Conservation (phyloP, 2,113 vertebrate species). For the Mirounga angustirostris region DNA sequence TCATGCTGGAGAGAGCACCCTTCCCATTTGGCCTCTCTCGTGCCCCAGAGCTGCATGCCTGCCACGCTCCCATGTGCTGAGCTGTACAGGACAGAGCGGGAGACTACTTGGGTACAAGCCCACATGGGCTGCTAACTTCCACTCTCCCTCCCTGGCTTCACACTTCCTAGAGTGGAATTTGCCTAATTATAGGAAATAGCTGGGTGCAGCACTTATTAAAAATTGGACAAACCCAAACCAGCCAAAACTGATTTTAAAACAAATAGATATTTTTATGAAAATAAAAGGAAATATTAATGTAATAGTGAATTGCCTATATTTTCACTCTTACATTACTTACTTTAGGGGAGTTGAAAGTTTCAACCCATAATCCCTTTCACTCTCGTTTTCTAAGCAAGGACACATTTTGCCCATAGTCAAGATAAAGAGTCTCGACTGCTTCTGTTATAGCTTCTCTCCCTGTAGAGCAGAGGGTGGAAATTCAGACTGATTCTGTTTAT, state of each 20-base stretch:
- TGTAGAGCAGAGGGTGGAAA: neutral
- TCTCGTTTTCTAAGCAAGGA: neutral
- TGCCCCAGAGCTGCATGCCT: neutral
- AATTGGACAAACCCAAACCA: neutral
- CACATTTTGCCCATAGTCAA: neutral
- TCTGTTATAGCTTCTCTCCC: neutral
- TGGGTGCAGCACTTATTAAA: neutral
- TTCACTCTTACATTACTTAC: neutral
- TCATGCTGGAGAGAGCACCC: neutral
- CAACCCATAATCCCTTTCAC: neutral
- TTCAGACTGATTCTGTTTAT: neutral
- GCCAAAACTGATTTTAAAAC: constrained; percentile 7
- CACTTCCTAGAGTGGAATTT: neutral
- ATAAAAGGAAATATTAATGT: neutral
- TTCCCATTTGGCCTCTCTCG: neutral
- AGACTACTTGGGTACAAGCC: neutral
- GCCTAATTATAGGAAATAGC: neutral
- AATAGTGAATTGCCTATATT: neutral
- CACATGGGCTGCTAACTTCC: neutral
- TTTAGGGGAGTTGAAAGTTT: neutral
- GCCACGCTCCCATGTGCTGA: accelerated
- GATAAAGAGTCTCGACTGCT: neutral
- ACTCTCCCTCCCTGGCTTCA: neutral
- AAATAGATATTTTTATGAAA: neutral
- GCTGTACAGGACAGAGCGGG: neutral